A percentile compares a stretch with the other conserved stretches of the same genome.
phyloP scores from a whole-genome alignment of 1,140 invertebrate genomes.

The Habropoda laboriosa region DNA sequence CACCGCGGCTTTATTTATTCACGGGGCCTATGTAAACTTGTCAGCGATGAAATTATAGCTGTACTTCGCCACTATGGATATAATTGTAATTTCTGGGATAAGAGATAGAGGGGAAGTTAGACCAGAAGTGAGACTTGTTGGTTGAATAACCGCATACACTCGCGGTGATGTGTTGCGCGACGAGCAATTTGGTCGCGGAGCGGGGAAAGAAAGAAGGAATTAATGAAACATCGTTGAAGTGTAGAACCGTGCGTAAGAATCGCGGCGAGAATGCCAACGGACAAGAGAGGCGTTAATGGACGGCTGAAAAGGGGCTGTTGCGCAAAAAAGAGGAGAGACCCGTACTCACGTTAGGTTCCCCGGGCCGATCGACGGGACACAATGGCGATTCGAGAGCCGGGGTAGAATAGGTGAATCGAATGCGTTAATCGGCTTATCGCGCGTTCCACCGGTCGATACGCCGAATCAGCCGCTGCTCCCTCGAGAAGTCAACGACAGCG shows the following conservation, averaged over 20 bases:
- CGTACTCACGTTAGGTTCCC: constrained; percentile 45
- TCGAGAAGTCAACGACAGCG: constrained; percentile 18
- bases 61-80: constrained; percentile 21
- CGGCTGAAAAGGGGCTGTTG: constrained; percentile 54
- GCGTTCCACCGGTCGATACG: constrained; percentile 45
- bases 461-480: constrained; percentile 44
- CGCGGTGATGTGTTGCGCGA: not conserved
- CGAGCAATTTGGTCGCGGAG: constrained; percentile 12
- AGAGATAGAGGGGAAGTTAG: not conserved
- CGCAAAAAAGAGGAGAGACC: constrained; percentile 46
- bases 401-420: constrained; percentile 63
- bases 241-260: constrained; percentile 39
- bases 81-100: constrained; percentile 48
- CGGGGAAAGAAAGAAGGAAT: constrained; percentile 33
- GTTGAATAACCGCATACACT: constrained; percentile 2
- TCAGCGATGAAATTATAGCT: constrained; percentile 21
- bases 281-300: constrained; percentile 61
- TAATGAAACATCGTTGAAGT: constrained; percentile 54
- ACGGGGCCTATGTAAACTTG: constrained; percentile 26
- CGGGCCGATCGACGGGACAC: constrained; percentile 51
- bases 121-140: not conserved
- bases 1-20: constrained; percentile 1
- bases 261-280: constrained; percentile 49
- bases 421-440: constrained; percentile 65
- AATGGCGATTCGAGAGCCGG: constrained; percentile 55